A percentile compares a stretch with the other conserved stretches of the same genome.
Conservation (phyloP, 1,140 invertebrate species). For the Palaemon carinicauda region DNA sequence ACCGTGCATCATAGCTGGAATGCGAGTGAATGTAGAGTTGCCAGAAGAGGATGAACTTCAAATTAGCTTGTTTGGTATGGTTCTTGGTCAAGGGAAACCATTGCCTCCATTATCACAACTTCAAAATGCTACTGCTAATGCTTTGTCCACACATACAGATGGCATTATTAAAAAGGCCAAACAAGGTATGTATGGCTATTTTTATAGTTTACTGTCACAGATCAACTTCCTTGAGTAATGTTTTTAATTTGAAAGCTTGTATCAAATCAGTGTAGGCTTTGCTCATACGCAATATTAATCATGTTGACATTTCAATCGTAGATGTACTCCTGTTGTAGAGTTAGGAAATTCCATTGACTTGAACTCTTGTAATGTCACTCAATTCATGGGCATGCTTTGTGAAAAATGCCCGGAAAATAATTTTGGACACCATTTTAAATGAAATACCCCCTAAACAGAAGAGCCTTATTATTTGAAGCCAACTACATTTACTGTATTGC, state of each 20-base stretch:
- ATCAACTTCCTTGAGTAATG: neutral
- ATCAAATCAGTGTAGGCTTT: too few relatives aligned
- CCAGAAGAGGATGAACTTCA: conserved; percentile 92
- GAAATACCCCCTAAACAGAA: too few relatives aligned
- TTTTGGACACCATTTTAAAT: too few relatives aligned
- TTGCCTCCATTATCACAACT: neutral
- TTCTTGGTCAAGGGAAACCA: conserved; percentile 35
- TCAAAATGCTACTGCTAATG: neutral
- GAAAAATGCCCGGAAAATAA: too few relatives aligned
- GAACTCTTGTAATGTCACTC: too few relatives aligned
- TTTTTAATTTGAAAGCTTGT: neutral
- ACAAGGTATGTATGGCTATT: conserved; percentile 24
- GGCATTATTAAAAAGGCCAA: conserved; percentile 24
- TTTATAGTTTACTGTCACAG: neutral
- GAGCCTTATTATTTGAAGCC: too few relatives aligned
- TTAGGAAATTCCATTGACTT: too few relatives aligned
- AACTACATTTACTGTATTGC: too few relatives aligned
- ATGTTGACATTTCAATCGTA: too few relatives aligned
- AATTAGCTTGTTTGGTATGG: conserved; percentile 75
- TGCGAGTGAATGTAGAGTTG: conserved; percentile 81
- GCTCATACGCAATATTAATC: too few relatives aligned
- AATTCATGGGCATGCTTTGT: too few relatives aligned
- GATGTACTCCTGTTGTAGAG: too few relatives aligned
- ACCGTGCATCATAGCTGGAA: conserved; percentile 81
- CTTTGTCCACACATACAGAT: neutral